Evolutionary conservation across 2,113 vertebrate genomes (phyloP).

Genomic region (Ammodytes marinus): DNA sequence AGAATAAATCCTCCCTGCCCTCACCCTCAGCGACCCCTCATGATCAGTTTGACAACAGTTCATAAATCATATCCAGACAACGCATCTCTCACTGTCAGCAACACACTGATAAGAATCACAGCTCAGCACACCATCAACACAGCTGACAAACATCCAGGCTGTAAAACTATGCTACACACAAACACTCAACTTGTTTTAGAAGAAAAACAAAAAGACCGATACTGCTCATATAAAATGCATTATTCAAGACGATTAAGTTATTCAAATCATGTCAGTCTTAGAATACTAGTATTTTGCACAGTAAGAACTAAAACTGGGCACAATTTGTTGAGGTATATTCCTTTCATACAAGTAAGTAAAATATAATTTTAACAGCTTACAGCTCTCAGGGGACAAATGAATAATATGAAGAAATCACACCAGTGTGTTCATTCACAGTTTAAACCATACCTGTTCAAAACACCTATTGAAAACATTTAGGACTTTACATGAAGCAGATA

Average conservation of each 20-base stretch:
- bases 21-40: neutral
- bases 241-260: neutral
- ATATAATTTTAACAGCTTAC: too few species aligned
- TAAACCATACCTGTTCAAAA: too few species aligned
- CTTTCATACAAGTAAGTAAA: neutral
- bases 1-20: neutral
- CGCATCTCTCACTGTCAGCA: conserved; percentile 1
- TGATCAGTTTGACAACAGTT: conserved; percentile 6
- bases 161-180: neutral
- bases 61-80: conserved; percentile 20
- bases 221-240: neutral
- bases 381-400: too few species aligned
- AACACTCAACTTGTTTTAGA: neutral
- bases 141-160: conserved; percentile 33
- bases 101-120: conserved; percentile 32
- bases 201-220: neutral
- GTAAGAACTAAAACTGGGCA: neutral
- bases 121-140: conserved; percentile 33
- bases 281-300: neutral
- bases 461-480: too few species aligned
- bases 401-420: too few species aligned
- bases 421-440: too few species aligned
- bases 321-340: too few species aligned
- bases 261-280: neutral
- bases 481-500: too few species aligned